A percentile compares a stretch with the other conserved stretches of the same genome.
These are phyloP conservation scores for Harpegnathos saltator DNA, from an alignment of 1,140 invertebrate species.

Conservation along the genomic window DNA sequence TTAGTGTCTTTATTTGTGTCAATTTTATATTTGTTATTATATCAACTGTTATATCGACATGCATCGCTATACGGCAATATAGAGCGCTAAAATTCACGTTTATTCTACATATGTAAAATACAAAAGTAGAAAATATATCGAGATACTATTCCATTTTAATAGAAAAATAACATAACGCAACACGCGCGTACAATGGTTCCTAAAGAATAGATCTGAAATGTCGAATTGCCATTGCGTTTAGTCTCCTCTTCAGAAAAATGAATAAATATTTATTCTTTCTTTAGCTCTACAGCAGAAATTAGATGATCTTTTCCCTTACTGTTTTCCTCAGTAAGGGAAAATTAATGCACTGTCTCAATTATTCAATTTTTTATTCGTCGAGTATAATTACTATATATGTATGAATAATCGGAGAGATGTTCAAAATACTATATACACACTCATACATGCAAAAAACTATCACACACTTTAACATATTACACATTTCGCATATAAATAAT, in stretches of 20 bases:
- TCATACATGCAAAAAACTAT: slow-evolving; percentile 55
- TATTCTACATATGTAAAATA: slow-evolving; percentile 59
- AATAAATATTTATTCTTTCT: slow-evolving; percentile 68
- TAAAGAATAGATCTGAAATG: slow-evolving; percentile 44
- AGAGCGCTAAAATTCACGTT: slow-evolving; percentile 25
- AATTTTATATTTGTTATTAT: slow-evolving; percentile 19
- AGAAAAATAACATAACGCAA: slow-evolving; percentile 52
- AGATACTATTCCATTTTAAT: slow-evolving; percentile 44
- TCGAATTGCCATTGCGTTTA: slow-evolving; percentile 18
- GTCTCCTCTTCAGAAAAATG: slow-evolving; percentile 48
- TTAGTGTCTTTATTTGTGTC: slow-evolving; percentile 9
- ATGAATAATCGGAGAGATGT: slow-evolving; percentile 43
- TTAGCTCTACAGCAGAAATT: slow-evolving; percentile 3
- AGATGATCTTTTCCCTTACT: slow-evolving; percentile 2
- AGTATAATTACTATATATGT: slow-evolving; percentile 38
- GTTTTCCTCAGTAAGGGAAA: slow-evolving; percentile 31
- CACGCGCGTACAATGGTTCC: slow-evolving; percentile 21
- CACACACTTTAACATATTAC: slow-evolving; percentile 57
- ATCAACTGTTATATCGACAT: slow-evolving; percentile 44
- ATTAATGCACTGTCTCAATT: slow-evolving; percentile 57
- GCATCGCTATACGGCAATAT: slow-evolving; percentile 29
- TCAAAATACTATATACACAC: slow-evolving; percentile 60
- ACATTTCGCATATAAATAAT: slow-evolving; percentile 70
- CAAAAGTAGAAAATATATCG: slow-evolving; percentile 67
- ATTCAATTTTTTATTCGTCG: slow-evolving; percentile 32